Evolutionary conservation across 2,888 invertebrate species (phyloP), one percentile per base, ranked within the genome.

Genomic region (Orthonychiurus folsomi): DNA sequence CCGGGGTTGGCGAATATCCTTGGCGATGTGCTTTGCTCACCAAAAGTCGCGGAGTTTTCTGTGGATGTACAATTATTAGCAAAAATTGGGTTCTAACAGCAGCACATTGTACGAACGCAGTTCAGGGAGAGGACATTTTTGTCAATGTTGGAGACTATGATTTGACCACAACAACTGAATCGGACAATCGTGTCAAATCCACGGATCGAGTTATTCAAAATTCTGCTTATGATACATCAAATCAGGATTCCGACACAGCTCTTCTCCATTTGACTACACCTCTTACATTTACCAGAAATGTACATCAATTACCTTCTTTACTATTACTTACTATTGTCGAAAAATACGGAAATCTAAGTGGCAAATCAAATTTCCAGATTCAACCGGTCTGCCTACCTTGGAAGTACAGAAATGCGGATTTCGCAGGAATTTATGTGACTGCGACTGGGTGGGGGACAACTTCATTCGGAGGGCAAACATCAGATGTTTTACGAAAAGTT

Each of bases 181-280:
- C 66, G 21, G 55, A 24, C 2, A 70, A 62, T 58, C 55, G 61
- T 61, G 25, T 66, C 1, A 59, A 67, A 54, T 25, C 60, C 1
- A 64, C 65, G 2, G 64, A 66, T 28, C 55, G 59, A n/a, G 50
- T 63, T 18, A 66, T 67, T 37, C 62, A 65, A 54, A 62, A 70
- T 61, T 58, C 62, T 15, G 28, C 59, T 47, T 70, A 70, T 56
- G 61, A 69, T 56, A 59, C 61, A 9, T 56, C 59, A 60, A 67
- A 60, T 23, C 63, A 66, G 50, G 64, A 70, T 57, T 76, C 78
- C 65, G 79, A 79, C 67, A 76, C 79, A 28, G 77, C 78, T 18
- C 65, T 79, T 3, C 67, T 79, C 2, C 71, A 74, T 60, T 67
- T 79, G 15, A 59, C 62, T 12, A 60, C 59, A n/a, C 68, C 70